These are phyloP conservation scores for Galerucella calmariensis DNA, from an alignment of 2,888 invertebrate species.

Conservation along the genomic window DNA sequence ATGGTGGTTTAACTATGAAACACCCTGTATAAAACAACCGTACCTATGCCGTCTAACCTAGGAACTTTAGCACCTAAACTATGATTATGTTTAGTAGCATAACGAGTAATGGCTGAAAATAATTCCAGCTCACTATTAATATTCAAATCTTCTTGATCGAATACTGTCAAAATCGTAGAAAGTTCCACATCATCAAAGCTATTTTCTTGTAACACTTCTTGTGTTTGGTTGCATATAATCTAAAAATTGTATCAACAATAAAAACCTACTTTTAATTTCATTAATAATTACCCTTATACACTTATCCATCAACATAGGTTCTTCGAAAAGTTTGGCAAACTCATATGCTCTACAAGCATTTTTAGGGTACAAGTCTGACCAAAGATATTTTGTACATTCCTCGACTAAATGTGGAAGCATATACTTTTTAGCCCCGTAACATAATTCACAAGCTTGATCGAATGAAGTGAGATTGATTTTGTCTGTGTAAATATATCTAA, in stretches of 20 bases:
- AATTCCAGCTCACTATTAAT: conserved; percentile 81
- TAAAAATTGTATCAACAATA: conserved; percentile 54
- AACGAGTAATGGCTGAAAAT: conserved; percentile 79
- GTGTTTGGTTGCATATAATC: conserved; percentile 82
- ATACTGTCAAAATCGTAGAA: conserved; percentile 78
- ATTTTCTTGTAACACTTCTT: conserved; percentile 78
- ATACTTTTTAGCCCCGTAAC: conserved; percentile 90
- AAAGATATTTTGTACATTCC: conserved; percentile 85
- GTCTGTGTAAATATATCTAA: conserved; percentile 84
- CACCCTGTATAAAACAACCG: conserved; percentile 54
- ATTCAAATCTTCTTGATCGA: conserved; percentile 79
- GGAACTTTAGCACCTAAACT: conserved; percentile 67
- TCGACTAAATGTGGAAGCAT: conserved; percentile 86
- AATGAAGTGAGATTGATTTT: conserved; percentile 83
- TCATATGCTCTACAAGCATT: conserved; percentile 89
- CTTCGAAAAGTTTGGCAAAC: conserved; percentile 87
- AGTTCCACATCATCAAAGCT: conserved; percentile 84
- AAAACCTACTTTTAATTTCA: background rate
- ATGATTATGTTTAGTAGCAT: conserved; percentile 70
- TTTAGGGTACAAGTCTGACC: conserved; percentile 81
- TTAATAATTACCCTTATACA: conserved; percentile 74
- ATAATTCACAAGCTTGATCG: conserved; percentile 87
- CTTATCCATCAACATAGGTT: conserved; percentile 82
- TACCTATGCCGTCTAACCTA: conserved; percentile 64
- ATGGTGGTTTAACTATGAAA: too few species aligned